Conservation (phyloP, 2,888 invertebrate species). For the Habroteleia sp. region DNA sequence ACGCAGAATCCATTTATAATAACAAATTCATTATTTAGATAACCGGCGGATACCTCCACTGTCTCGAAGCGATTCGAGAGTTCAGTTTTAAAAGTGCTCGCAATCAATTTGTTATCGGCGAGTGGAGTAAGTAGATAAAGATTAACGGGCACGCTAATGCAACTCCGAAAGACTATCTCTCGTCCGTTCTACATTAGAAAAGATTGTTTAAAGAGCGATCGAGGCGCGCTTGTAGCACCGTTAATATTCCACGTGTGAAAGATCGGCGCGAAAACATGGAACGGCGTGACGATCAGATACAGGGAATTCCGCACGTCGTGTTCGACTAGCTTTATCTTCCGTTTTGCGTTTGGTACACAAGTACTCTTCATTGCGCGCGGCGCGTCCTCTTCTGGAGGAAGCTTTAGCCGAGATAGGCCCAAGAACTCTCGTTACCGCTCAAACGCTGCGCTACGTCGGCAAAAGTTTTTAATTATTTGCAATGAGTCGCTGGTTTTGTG, state of each 20-base stretch:
- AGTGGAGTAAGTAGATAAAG: conserved; percentile 18
- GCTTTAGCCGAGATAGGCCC: too few relatives aligned
- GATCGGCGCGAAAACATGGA: conserved; percentile 51
- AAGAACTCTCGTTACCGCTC: too few relatives aligned
- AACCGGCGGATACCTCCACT: neutral
- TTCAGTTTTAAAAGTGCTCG: neutral
- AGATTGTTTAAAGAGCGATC: conserved; percentile 36
- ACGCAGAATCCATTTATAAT: neutral
- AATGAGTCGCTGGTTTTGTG: too few relatives aligned
- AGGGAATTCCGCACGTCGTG: conserved; percentile 39
- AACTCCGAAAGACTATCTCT: conserved; percentile 19
- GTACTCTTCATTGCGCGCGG: conserved; percentile 42
- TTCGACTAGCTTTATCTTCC: conserved; percentile 56
- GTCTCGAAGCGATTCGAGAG: neutral
- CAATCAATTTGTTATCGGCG: conserved; percentile 38
- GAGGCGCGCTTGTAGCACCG: conserved; percentile 35
- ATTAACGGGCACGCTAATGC: conserved; percentile 39
- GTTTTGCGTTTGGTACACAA: conserved; percentile 43
- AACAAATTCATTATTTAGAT: conserved; percentile 5
- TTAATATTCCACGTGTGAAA: conserved; percentile 54
- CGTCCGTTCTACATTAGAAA: conserved; percentile 46
- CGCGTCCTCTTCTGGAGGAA: conserved; percentile 2
- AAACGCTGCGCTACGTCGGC: too few relatives aligned
- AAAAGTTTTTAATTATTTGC: too few relatives aligned
- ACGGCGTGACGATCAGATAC: conserved; percentile 65